Percentiles rank a stretch among this genome's conserved stretches.
Evolutionary conservation across 1,140 invertebrate species (phyloP).

Genomic region (Rhynchophorus ferrugineus): DNA sequence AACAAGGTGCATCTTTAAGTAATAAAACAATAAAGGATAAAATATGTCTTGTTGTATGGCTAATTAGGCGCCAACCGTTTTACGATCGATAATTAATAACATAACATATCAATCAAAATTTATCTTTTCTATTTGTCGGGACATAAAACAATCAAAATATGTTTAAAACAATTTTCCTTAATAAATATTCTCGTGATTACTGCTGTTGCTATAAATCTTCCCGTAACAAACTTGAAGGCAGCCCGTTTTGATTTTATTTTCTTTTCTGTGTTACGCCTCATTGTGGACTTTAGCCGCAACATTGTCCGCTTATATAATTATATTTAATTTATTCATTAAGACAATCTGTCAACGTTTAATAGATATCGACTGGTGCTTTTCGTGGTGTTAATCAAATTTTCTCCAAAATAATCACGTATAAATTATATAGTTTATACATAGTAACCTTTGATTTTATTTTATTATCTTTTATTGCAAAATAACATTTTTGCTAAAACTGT

Average conservation of each 20-base stretch:
- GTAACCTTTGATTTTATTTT: background rate
- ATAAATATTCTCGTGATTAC: slow-evolving; percentile 22
- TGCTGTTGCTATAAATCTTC: slow-evolving; percentile 22
- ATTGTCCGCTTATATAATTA: slow-evolving; percentile 15
- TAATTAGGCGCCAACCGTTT: background rate
- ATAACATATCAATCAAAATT: slow-evolving; percentile 3
- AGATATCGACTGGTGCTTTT: slow-evolving; percentile 1
- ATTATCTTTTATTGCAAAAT: too few relatives aligned
- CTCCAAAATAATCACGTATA: background rate
- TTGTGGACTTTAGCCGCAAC: slow-evolving; percentile 16
- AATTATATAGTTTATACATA: background rate
- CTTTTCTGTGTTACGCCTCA: slow-evolving; percentile 19
- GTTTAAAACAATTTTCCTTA: slow-evolving; percentile 20
- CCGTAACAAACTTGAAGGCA: slow-evolving; percentile 17
- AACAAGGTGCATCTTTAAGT: background rate
- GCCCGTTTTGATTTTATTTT: slow-evolving; percentile 20
- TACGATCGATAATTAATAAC: slow-evolving; percentile 5
- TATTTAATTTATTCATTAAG: slow-evolving; percentile 23
- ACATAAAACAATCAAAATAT: slow-evolving; percentile 19
- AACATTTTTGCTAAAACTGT: too few relatives aligned
- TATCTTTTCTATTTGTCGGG: slow-evolving; percentile 1
- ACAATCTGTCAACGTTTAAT: slow-evolving; percentile 16
- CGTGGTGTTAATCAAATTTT: slow-evolving; percentile 7
- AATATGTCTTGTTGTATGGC: background rate
- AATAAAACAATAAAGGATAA: background rate